phyloP scores from a whole-genome alignment of 2,888 invertebrate species.

The Drosophila maculinotata region DNA sequence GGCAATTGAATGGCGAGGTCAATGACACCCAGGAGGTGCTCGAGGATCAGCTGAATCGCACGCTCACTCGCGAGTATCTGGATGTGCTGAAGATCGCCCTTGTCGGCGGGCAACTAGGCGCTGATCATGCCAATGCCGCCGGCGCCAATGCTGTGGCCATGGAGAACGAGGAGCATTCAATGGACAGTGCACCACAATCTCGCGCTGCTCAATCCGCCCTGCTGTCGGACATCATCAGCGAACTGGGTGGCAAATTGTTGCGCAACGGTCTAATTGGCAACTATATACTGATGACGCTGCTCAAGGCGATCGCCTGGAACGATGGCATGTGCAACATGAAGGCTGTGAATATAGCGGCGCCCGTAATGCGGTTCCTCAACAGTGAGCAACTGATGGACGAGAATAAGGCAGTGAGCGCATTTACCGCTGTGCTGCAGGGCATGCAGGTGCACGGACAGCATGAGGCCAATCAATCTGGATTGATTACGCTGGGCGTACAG shows the following conservation, averaged over 20 bases:
- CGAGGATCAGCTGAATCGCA: slow-evolving; percentile 93
- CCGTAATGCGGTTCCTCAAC: slow-evolving; percentile 89
- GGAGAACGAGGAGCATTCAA: slow-evolving; percentile 89
- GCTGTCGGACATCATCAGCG: slow-evolving; percentile 91
- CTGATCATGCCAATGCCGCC: slow-evolving; percentile 64
- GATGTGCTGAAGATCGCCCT: slow-evolving; percentile 92
- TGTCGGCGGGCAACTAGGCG: slow-evolving; percentile 88
- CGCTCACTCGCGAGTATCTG: slow-evolving; percentile 94
- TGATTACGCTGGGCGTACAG: slow-evolving; percentile 92
- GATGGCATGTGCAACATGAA: slow-evolving; percentile 93
- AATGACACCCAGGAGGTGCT: slow-evolving; percentile 90
- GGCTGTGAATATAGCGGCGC: slow-evolving; percentile 91
- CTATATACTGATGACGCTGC: slow-evolving; percentile 88
- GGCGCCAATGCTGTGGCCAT: slow-evolving; percentile 84
- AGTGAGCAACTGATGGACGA: slow-evolving; percentile 88
- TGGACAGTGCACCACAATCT: slow-evolving; percentile 88
- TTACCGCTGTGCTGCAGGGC: slow-evolving; percentile 91
- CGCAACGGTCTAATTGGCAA: slow-evolving; percentile 88
- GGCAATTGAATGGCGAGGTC: slow-evolving; percentile 91
- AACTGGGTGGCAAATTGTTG: slow-evolving; percentile 91
- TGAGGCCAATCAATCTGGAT: slow-evolving; percentile 92
- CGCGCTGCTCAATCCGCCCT: slow-evolving; percentile 85
- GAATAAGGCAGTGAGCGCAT: slow-evolving; percentile 90
- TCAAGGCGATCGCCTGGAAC: slow-evolving; percentile 91
- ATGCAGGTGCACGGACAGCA: slow-evolving; percentile 95